Evolutionary conservation across 2,888 invertebrate species (phyloP).

Genomic region (Agrilus biguttatus): DNA sequence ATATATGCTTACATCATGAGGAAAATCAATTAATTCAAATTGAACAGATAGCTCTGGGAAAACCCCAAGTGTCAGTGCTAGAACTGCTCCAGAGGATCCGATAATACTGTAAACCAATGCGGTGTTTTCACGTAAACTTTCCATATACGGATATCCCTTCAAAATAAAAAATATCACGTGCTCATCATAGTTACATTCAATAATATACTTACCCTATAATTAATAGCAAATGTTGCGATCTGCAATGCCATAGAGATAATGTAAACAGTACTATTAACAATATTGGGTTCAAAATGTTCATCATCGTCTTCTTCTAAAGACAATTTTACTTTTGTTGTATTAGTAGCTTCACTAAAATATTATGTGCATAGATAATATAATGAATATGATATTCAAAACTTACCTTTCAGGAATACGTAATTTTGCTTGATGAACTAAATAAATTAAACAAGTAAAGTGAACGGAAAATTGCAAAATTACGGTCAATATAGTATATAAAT

Average conservation of each 20-base stretch:
- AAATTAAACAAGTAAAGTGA: conserved; percentile 84
- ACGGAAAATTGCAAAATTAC: conserved; percentile 89
- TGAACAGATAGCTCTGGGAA: conserved; percentile 74
- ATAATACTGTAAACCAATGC: conserved; percentile 83
- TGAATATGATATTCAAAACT: conserved; percentile 14
- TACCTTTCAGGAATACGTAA: conserved; percentile 56
- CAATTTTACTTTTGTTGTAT: conserved; percentile 9
- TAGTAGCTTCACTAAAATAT: conserved; percentile 7
- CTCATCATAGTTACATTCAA: background rate
- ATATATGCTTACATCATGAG: conserved; percentile 59
- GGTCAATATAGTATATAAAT: conserved; percentile 90
- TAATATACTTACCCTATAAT: conserved; percentile 72
- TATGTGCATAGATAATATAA: background rate
- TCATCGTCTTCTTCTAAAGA: conserved; percentile 53
- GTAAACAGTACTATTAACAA: conserved; percentile 96
- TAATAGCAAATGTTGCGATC: conserved; percentile 96
- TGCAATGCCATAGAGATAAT: conserved; percentile 96
- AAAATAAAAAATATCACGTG: conserved; percentile 12
- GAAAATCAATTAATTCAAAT: conserved; percentile 93
- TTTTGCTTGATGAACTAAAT: conserved; percentile 71
- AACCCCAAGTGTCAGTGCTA: conserved; percentile 71
- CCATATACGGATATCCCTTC: conserved; percentile 98
- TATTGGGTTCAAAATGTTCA: conserved; percentile 77
- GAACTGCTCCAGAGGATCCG: conserved; percentile 66
- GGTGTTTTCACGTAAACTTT: conserved; percentile 83